Percentiles rank a stretch among this genome's conserved stretches.
These are phyloP conservation scores for Acrossocheilus wenchowensis DNA, from an alignment of 2,797 vertebrate genomes.

Conservation along the genomic window DNA sequence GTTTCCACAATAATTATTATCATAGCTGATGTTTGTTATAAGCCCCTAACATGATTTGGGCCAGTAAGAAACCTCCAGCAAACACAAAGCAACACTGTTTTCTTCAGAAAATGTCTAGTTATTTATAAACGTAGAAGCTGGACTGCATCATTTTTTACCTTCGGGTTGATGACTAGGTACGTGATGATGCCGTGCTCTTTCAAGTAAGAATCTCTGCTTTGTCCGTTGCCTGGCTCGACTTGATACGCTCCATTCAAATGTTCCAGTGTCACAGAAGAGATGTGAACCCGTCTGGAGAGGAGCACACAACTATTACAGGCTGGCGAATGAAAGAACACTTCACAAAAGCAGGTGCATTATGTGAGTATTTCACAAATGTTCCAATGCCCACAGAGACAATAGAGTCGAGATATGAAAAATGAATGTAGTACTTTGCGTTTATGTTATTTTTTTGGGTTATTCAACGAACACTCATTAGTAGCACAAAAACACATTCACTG, in stretches of 20 bases:
- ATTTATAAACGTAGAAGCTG: background rate
- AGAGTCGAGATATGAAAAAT: conserved; percentile 31
- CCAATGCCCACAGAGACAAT: conserved; percentile 32
- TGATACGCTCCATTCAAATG: conserved; percentile 94
- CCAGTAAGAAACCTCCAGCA: background rate
- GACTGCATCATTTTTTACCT: conserved; percentile 78
- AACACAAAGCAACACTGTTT: background rate
- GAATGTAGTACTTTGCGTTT: conserved; percentile 25
- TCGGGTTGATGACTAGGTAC: conserved; percentile 97
- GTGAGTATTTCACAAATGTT: conserved; percentile 39
- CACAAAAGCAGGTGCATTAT: conserved; percentile 42
- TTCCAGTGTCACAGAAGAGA: conserved; percentile 93
- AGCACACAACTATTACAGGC: conserved; percentile 23
- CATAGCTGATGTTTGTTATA: background rate
- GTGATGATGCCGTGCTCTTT: conserved; percentile 93
- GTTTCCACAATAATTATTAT: background rate
- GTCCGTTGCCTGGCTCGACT: conserved; percentile 93
- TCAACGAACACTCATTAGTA: conserved; percentile 48
- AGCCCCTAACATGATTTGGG: background rate
- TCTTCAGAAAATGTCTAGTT: background rate
- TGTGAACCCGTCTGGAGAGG: conserved; percentile 90
- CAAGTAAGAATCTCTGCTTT: conserved; percentile 91
- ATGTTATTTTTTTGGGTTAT: conserved; percentile 16
- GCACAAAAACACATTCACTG: conserved; percentile 41
- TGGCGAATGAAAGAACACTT: conserved; percentile 38